A percentile compares a stretch with the other conserved stretches of the same genome.
Conservation (phyloP, 2,888 invertebrate genomes). For the Capitulum mitella region DNA sequence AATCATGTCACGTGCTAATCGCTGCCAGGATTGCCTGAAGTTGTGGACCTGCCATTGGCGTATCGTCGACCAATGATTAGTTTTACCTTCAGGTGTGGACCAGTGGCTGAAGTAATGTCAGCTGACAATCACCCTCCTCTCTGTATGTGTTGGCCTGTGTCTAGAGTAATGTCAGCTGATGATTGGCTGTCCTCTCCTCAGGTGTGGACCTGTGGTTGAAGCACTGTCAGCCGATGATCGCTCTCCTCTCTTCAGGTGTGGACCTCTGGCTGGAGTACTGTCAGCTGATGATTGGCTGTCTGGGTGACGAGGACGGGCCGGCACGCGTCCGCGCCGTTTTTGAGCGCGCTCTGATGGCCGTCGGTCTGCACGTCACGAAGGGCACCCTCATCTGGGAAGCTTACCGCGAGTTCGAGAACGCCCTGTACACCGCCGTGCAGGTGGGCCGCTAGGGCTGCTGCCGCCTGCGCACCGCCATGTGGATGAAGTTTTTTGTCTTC, state of each 20-base stretch:
- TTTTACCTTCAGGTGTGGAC: too few relatives aligned
- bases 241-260: too few relatives aligned
- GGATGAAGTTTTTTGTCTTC: too few relatives aligned
- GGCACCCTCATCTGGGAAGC: conserved; percentile 35
- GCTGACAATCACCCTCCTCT: neutral
- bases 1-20: too few relatives aligned
- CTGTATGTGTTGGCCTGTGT: neutral
- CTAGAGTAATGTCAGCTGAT: too few relatives aligned
- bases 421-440: neutral
- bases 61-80: too few relatives aligned
- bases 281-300: neutral
- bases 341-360: conserved; percentile 33
- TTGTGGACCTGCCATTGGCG: too few relatives aligned
- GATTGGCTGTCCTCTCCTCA: too few relatives aligned
- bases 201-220: neutral
- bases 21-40: too few relatives aligned
- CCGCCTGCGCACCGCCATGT: too few relatives aligned
- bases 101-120: neutral
- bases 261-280: conserved; percentile 20
- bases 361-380: conserved; percentile 35
- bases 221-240: neutral
- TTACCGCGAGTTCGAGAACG: conserved; percentile 6
- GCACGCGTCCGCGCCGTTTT: conserved; percentile 4
- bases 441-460: neutral
- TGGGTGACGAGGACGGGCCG: neutral